Evolutionary conservation across 2,888 invertebrate genomes (phyloP).

Genomic region (Diaperis boleti): DNA sequence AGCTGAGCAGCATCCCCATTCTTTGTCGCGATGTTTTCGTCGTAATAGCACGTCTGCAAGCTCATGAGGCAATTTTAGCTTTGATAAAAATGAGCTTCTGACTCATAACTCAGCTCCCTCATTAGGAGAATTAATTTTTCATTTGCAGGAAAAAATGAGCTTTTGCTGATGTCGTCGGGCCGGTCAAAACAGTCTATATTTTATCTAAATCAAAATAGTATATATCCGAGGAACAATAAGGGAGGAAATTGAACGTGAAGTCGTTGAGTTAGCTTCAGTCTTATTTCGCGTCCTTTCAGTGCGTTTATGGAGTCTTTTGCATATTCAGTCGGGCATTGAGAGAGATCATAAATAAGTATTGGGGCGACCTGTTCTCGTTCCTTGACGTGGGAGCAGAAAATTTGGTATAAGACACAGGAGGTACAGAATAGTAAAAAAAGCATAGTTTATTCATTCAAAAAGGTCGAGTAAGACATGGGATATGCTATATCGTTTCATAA

Average conservation of each 20-base stretch:
- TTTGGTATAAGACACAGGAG: too few relatives aligned
- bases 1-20: slow-evolving; percentile 2
- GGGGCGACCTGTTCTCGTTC: slow-evolving; percentile 4
- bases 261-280: slow-evolving; percentile 31
- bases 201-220: slow-evolving; percentile 32
- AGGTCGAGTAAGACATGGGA: too few relatives aligned
- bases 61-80: slow-evolving; percentile 5
- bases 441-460: too few relatives aligned
- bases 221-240: slow-evolving; percentile 33
- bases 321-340: slow-evolving; percentile 24
- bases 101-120: neutral
- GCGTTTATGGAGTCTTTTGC: slow-evolving; percentile 21
- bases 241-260: slow-evolving; percentile 37
- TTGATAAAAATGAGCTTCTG: slow-evolving; percentile 14
- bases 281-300: slow-evolving; percentile 34
- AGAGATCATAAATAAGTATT: slow-evolving; percentile 37
- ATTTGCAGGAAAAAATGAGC: neutral
- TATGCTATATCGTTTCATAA: too few relatives aligned
- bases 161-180: neutral
- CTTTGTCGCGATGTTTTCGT: slow-evolving; percentile 5
- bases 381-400: too few relatives aligned
- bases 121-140: slow-evolving; percentile 11
- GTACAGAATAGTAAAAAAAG: too few relatives aligned
- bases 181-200: slow-evolving; percentile 25
- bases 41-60: slow-evolving; percentile 5